These are phyloP conservation scores for Nephrotoma flavescens DNA, from an alignment of 2,888 invertebrate species.

Conservation along the genomic window DNA sequence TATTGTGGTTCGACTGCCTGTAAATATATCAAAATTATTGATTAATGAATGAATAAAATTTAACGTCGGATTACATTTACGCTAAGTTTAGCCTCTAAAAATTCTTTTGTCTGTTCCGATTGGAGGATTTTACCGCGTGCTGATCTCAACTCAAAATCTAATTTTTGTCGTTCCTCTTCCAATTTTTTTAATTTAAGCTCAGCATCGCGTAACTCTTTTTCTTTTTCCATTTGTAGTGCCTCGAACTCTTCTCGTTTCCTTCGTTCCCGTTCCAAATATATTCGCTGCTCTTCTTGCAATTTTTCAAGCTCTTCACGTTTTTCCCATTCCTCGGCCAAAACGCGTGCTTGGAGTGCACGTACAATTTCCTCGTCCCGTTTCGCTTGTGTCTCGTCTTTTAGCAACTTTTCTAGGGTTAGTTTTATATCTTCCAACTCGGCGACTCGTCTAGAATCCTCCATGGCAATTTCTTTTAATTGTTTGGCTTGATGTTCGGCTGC, in stretches of 20 bases:
- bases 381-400: constrained; percentile 72
- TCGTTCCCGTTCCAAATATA: constrained; percentile 57
- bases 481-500: constrained; percentile 40
- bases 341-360: constrained; percentile 50
- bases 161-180: constrained; percentile 50
- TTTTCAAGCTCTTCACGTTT: constrained; percentile 64
- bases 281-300: constrained; percentile 61
- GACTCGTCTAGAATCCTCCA: constrained; percentile 55
- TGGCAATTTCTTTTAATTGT: constrained; percentile 51
- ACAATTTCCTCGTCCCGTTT: constrained; percentile 74
- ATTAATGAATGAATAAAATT: not conserved
- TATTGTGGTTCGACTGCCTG: not conserved
- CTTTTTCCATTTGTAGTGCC: constrained; percentile 53
- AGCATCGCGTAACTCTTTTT: constrained; percentile 56
- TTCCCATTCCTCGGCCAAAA: constrained; percentile 73
- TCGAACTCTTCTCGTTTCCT: constrained; percentile 62
- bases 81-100: constrained; percentile 33
- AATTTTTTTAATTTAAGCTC: constrained; percentile 50
- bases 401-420: constrained; percentile 48
- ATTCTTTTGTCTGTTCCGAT: constrained; percentile 47
- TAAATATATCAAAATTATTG: not conserved
- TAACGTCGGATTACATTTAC: not conserved
- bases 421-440: constrained; percentile 59
- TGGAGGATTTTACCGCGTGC: constrained; percentile 52
- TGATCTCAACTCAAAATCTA: constrained; percentile 53